Conservation (phyloP, 2,797 vertebrate genomes). For the Acipenser ruthenus region DNA sequence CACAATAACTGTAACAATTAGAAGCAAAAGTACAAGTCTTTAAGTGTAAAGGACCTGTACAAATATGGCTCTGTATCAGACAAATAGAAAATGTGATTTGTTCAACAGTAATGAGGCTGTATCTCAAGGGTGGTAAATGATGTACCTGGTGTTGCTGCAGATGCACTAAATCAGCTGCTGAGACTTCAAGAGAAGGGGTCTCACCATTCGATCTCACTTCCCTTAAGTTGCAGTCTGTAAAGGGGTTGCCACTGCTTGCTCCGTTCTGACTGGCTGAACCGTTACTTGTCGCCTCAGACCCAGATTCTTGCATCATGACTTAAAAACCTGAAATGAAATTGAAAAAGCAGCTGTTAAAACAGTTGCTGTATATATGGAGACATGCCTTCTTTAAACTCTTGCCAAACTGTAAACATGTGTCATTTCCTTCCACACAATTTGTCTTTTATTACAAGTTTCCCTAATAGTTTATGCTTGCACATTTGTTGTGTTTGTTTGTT, state of each 20-base stretch:
- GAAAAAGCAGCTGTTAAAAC: slow-evolving; percentile 79
- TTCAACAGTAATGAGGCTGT: background rate
- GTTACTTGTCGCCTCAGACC: slow-evolving; percentile 86
- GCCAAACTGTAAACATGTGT: slow-evolving; percentile 75
- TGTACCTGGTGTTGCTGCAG: slow-evolving; percentile 92
- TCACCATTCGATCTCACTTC: slow-evolving; percentile 73
- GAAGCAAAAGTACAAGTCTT: background rate
- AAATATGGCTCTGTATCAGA: background rate
- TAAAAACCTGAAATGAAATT: slow-evolving; percentile 75
- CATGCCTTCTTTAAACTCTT: slow-evolving; percentile 53
- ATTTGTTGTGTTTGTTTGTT: slow-evolving; percentile 46
- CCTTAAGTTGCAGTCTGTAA: slow-evolving; percentile 65
- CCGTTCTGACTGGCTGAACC: slow-evolving; percentile 86
- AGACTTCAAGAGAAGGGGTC: slow-evolving; percentile 68
- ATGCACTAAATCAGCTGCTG: slow-evolving; percentile 73
- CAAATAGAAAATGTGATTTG: background rate
- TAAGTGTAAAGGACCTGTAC: background rate
- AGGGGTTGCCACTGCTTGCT: slow-evolving; percentile 57
- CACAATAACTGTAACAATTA: too few relatives aligned
- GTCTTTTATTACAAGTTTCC: slow-evolving; percentile 59
- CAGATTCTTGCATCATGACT: slow-evolving; percentile 99
- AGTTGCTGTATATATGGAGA: slow-evolving; percentile 55
- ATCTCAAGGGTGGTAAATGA: background rate
- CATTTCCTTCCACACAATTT: slow-evolving; percentile 66
- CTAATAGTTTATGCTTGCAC: slow-evolving; percentile 41